Base-by-base conservation (phyloP, 2,888 invertebrate species). In the Microchrysa polita region DNA sequence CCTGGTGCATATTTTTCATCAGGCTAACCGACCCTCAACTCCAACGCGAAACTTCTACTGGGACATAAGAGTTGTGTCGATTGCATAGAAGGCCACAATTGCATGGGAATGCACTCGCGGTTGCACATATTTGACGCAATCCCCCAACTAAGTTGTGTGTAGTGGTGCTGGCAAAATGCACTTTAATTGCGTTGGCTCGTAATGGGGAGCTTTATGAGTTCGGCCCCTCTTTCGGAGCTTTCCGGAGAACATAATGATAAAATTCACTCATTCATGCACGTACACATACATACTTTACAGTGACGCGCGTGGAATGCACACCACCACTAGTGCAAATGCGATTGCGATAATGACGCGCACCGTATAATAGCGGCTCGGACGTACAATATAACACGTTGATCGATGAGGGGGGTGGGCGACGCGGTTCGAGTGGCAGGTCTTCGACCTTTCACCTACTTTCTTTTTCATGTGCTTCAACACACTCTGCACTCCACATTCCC, bases 391-490 rank as follows among this genome's bases (percentile, higher is more conserved):
- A 52, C 5, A 18, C 16, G 53, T 52, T 52, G 4, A 18, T 52
- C 2, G 53, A 10, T 52, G 18, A 10, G 53, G 9, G 53, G 53
- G 27, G 27, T 34, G 16, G 53, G 22, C 52, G 52, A 20, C 60
- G 40, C 9, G 34, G 27, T 73, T 75, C 52, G n/a, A 75, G 74
- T 53, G 74, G 67, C 72, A 76, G 76, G 75, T 76, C 74, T 76
- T 76, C 73, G 75, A 76, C 76, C 76, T 76, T 76, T 76, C 75
- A 76, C 76, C 76, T 76, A 76, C 75, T 76, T 76, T 76, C 76
- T 74, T 75, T 73, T 52, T 74, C 61, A 59, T 61, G 73, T 65
- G 60, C 72, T 72, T 67, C 48, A 2, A 34, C 4, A 7, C 69
- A 57, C 72, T 72, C 48, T 34, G 20, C 57, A 34, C 52, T 16